phyloP scores from a whole-genome alignment of 1,140 invertebrate species.

The Akabosia matsudoensis region DNA sequence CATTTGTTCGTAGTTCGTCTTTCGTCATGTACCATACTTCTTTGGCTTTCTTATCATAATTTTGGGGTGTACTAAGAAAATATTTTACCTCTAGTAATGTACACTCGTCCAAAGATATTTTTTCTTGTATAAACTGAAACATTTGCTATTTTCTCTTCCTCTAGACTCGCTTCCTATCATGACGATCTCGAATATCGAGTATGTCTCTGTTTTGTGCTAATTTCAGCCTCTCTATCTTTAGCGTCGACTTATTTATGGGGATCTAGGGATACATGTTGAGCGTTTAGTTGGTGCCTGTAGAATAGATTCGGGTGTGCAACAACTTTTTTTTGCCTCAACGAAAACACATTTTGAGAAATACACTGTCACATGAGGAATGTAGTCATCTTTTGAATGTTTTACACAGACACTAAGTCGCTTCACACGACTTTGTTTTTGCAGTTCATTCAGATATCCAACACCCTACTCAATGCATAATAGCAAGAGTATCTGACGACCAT shows the following conservation, averaged over 20 bases:
- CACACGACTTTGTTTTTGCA: background rate
- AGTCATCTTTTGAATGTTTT: background rate
- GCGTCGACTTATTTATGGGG: background rate
- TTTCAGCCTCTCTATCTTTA: background rate
- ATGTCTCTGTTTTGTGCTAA: background rate
- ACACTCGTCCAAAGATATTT: too few species aligned
- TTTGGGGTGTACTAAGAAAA: too few species aligned
- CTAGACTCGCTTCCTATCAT: too few species aligned
- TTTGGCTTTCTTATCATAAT: too few species aligned
- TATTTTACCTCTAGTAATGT: too few species aligned
- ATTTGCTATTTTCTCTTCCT: too few species aligned
- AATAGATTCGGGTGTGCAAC: background rate
- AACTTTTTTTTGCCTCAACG: slow-evolving; percentile 4
- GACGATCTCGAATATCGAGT: too few species aligned
- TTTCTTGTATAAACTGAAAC: too few species aligned
- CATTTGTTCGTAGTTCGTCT: too few species aligned
- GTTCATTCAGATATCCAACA: background rate
- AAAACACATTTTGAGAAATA: too few species aligned
- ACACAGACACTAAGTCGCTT: background rate
- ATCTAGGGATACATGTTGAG: background rate
- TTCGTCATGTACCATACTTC: too few species aligned
- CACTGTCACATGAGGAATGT: too few species aligned
- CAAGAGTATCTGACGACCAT: background rate
- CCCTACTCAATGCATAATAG: background rate
- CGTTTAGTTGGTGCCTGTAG: background rate